Evolutionary conservation across 92 coral and sea anemone species (phyloP), one percentile per base, ranked within the genome.

Genomic region (Zoanthus gigantus): DNA sequence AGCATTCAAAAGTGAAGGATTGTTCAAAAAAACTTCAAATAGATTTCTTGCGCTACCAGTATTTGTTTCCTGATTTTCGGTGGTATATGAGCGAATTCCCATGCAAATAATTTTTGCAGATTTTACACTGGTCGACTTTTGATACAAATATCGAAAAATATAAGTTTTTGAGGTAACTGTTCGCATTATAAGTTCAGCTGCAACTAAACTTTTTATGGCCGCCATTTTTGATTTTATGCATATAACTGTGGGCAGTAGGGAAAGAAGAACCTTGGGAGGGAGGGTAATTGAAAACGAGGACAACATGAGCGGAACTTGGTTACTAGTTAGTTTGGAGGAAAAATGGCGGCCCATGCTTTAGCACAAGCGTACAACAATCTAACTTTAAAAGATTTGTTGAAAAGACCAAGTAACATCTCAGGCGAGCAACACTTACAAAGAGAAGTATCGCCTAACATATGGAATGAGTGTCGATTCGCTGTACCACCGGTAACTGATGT

Each of bases 401-500:
- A 94, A 65, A 86, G 88, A 77, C 90, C 92, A 32, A 95, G 84
- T 76, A 65, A 76, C 45, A 74, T 47, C 52, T 75, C 83, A 44
- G 75, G 88, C 10, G 89, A 77, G 28, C 66, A 91, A 18, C 88
- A 95, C 47, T 53, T 95, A 16, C 90, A 92, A 42, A 82, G 73
- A 48, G 94, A 93, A 28, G 50, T 91, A 79, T 61, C 84, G 31
- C 87, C 81, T 7, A 88, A 95, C 83, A 71, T 95, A 73, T 68
- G 89, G 85, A 77, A 88, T 68, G 94, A 95, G 72, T 77, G 92
- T 46, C 92, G 98, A 34, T 96, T 97, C 71, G 93, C 95, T 54
- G 95, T 95, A 67, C 99, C 99, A 18, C 95, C 98, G 74, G 98
- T 92, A 16, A 88, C 91, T 37, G 98, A 96, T 85, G 98, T 96